Percentiles rank a stretch among this genome's conserved stretches.
Evolutionary conservation across 2,113 vertebrate species (phyloP).

Genomic region (Lasiurus cinereus): DNA sequence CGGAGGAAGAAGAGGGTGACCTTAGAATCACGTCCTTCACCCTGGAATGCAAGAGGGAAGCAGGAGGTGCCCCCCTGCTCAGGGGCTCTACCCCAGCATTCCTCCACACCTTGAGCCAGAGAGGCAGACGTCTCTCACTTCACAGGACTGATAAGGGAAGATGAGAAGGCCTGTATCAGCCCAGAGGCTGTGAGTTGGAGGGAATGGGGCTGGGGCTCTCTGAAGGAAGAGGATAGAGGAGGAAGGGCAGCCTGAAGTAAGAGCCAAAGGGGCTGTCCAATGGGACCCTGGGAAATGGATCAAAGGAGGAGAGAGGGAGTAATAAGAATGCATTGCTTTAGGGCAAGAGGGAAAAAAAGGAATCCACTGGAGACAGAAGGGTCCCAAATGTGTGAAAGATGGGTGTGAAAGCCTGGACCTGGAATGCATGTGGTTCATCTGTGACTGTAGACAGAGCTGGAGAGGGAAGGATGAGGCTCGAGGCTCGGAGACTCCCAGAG

Average conservation of each 20-base stretch:
- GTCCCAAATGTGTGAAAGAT: not conserved
- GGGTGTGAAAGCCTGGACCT: not conserved
- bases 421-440: not conserved
- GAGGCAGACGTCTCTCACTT: not conserved
- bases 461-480: not conserved
- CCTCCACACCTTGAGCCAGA: not conserved
- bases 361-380: not conserved
- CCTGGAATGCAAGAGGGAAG: not conserved
- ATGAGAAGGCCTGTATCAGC: not conserved
- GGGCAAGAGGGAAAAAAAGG: not conserved
- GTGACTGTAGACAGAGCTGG: not conserved
- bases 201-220: not conserved
- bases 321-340: not conserved
- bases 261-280: not conserved
- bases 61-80: not conserved
- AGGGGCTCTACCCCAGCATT: accelerated
- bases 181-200: not conserved
- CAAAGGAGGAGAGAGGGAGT: not conserved
- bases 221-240: not conserved
- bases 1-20: not conserved
- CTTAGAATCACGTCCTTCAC: not conserved
- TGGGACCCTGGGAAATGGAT: not conserved
- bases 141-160: not conserved
- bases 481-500: not conserved
- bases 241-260: not conserved